Base-by-base conservation (phyloP, 1,140 invertebrate genomes). In the Pantala flavescens region DNA sequence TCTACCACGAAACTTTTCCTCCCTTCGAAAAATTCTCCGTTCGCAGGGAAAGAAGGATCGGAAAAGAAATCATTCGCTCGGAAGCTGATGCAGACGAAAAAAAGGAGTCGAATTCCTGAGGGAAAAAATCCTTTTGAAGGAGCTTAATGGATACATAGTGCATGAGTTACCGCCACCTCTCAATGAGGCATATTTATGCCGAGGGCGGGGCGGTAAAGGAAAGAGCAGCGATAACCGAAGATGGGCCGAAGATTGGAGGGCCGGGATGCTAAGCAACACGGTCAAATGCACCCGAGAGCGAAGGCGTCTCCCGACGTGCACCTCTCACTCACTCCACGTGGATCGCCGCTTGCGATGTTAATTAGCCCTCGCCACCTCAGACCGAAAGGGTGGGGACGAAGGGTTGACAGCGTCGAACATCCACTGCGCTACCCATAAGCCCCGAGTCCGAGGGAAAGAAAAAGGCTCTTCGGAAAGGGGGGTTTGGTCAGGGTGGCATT, bases 401-500 rank as follows among this genome's bases (percentile, higher is more conserved):
- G 49, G 49, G 49, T 21, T 21, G 49, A 63, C 49, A 21, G n/a
- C 49, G 5, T 12, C 12, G 12, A 19, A 16, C 49, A 16, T 63
- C n/a, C 49, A 16, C 49, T 63, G 14, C n/a, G 49, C 49, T 19
- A 63, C 49, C 49, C 49, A 16, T 16, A 16, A 21, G 16, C 49
- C 14, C n/a, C 49, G 49, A 3, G 49, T 1, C 9, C 14, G 49
- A 63, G 49, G 49, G 49, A 12, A 12, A 63, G 49, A 63, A 36
- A 36, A 36, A 21, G 49, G 49, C 49, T 36, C 28, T 36, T 9
- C 9, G 28, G 28, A 63, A 63, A 21, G 49, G 49, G 49, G 49
- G 14, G 49, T 63, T 63, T 63, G 49, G 49, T 63, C 49, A 63
- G 49, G 49, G 49, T 63, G 49, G 49, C 49, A 63, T 63, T 63